Conservation (phyloP, 2,797 vertebrate species). For the Xiphorhynchus erythropygius region DNA sequence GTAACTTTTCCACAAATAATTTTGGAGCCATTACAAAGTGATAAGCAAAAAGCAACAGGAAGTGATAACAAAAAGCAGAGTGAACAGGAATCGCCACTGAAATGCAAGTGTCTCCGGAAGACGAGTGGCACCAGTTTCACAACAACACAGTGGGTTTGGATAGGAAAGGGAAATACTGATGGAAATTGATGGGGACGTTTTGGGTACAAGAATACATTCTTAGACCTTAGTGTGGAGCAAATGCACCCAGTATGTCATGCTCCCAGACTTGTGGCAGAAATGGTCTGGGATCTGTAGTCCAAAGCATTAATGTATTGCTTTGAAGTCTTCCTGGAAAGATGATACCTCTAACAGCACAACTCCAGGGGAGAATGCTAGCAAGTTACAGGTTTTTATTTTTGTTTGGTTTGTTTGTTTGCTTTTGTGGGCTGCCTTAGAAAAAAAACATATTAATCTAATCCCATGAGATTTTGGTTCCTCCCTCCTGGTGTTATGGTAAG, state of each 20-base stretch:
- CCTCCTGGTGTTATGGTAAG: not conserved
- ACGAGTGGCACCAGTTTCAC: not conserved
- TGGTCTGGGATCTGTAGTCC: not conserved
- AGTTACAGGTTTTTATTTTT: not conserved
- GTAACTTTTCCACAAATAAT: not conserved
- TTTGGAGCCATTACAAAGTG: not conserved
- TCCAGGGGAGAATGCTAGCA: not conserved
- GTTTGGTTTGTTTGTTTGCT: not conserved
- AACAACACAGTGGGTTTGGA: not conserved
- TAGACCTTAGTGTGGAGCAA: not conserved
- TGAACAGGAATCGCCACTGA: not conserved
- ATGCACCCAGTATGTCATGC: not conserved
- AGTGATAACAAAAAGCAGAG: not conserved
- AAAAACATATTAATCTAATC: not conserved
- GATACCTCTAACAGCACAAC: not conserved
- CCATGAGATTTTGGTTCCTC: not conserved
- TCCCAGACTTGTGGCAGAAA: slow-evolving; percentile 2
- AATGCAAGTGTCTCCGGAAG: not conserved
- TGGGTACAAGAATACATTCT: not conserved
- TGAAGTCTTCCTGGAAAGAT: not conserved
- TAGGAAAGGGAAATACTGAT: not conserved
- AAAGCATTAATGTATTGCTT: not conserved
- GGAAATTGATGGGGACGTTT: not conserved
- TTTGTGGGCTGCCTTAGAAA: not conserved
- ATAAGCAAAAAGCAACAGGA: not conserved